A percentile compares a stretch with the other conserved stretches of the same genome.
These are phyloP conservation scores for Morpho deidamia DNA, from an alignment of 2,888 invertebrate species.

Conservation along the genomic window DNA sequence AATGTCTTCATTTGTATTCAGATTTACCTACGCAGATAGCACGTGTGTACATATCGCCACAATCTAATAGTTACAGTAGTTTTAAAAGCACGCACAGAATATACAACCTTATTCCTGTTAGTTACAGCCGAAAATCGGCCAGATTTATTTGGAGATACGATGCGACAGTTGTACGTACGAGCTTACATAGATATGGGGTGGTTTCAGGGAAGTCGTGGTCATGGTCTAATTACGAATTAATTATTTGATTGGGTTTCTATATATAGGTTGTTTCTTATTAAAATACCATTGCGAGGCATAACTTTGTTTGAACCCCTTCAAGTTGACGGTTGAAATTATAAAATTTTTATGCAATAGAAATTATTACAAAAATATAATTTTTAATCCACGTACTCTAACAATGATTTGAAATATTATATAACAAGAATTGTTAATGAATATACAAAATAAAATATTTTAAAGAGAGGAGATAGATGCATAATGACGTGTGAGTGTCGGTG, in stretches of 20 bases:
- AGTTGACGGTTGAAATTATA: too few relatives aligned
- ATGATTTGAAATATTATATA: too few relatives aligned
- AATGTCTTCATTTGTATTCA: conserved; percentile 72
- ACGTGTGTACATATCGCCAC: conserved; percentile 23
- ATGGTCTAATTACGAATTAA: conserved; percentile 21
- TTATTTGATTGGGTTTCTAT: conserved; percentile 13
- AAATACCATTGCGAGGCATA: background rate
- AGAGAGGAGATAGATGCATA: too few relatives aligned
- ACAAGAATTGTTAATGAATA: too few relatives aligned
- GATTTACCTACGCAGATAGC: conserved; percentile 54
- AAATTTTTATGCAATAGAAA: too few relatives aligned
- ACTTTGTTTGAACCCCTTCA: too few relatives aligned
- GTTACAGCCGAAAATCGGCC: conserved; percentile 3
- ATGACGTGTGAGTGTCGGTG: too few relatives aligned
- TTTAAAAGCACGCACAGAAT: conserved; percentile 5
- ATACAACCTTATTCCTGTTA: background rate
- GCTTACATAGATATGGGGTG: conserved; percentile 19
- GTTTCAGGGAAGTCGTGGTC: conserved; percentile 18
- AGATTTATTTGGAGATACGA: background rate
- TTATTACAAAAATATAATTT: too few relatives aligned
- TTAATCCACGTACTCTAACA: too few relatives aligned
- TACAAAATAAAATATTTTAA: too few relatives aligned
- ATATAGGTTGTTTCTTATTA: conserved; percentile 3
- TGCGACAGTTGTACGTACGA: conserved; percentile 5
- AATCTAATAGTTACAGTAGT: conserved; percentile 12